Percentiles rank a stretch among this genome's conserved stretches.
Conservation (phyloP, 2,797 vertebrate genomes). For the Salarias fasciatus region DNA sequence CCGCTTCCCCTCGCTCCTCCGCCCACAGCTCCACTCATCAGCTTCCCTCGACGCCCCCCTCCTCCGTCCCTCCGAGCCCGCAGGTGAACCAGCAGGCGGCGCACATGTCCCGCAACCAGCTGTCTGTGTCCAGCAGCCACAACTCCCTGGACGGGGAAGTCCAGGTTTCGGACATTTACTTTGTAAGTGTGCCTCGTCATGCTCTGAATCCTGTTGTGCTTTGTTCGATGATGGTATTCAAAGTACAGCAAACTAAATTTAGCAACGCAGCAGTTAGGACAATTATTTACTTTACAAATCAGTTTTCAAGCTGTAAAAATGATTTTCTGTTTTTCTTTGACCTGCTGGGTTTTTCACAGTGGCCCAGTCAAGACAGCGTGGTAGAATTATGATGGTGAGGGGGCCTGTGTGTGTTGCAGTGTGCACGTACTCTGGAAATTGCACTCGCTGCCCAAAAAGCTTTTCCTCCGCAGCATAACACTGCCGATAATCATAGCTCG, state of each 20-base stretch:
- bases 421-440: constrained; percentile 44
- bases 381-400: constrained; percentile 84
- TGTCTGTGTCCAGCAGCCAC: constrained; percentile 89
- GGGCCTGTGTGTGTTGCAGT: constrained; percentile 30
- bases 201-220: not conserved
- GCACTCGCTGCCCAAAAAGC: constrained; percentile 21
- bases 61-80: constrained; percentile 62
- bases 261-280: not conserved
- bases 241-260: constrained; percentile 7
- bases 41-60: constrained; percentile 56
- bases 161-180: constrained; percentile 93
- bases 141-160: constrained; percentile 86
- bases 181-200: constrained; percentile 85
- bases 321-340: constrained; percentile 38
- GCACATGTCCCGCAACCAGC: constrained; percentile 83
- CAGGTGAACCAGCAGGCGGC: constrained; percentile 55
- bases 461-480: constrained; percentile 40
- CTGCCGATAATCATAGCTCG: constrained; percentile 26
- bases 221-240: not conserved
- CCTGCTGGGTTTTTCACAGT: constrained; percentile 71
- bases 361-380: constrained; percentile 80
- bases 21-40: constrained; percentile 44
- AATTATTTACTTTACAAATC: not conserved
- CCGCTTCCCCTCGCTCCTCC: constrained; percentile 32
- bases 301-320: constrained; percentile 28